Evolutionary conservation across 2,888 invertebrate genomes (phyloP), one percentile per base, ranked within the genome.

Genomic region (Cyaniris semiargus): DNA sequence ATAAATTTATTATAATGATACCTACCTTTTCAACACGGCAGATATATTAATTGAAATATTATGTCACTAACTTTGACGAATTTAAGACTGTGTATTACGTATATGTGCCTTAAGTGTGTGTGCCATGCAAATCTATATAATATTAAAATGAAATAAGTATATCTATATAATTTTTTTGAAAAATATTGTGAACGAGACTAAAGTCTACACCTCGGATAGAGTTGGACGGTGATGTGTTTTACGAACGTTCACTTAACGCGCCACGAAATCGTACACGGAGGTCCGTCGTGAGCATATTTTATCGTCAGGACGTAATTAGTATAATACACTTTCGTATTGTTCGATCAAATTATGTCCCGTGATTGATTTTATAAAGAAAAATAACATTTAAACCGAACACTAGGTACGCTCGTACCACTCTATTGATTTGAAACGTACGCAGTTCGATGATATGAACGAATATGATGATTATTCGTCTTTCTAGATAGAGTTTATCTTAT

Each of bases 381-480:
- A 77, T 75, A 44, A 75, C 23, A 76, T 77, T 78, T 78, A 78
- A 78, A 78, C 75, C 58, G 58, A 76, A 77, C 70, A 44, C 78
- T 76, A 72, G 58, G 77, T 78, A 77, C 77, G 77, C 70, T 58
- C 23, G n/a, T 77, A 77, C 34, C 38, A 31, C 48, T 74, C 66
- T 74, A 77, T 31, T 13, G 66, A 77, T 77, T 71, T 77, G 66
- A 77, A 78, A 76, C 76, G 60, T 60, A 18, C 48, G 27, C 48
- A 70, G 70, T 34, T 44, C 76, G 66, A 21, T 53, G 31, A 8
- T 3, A 38, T 15, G 34, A n/a, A 66, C 13, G 56, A n/a, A 58
- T 74, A 53, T 18, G 21, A 21, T 23, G 6, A 27, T 23, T 4
- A 23, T 48, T n/a, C 23, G 53, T 13, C 21, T 23, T 15, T 23